phyloP scores from a whole-genome alignment of 2,113 vertebrate genomes.

The Nibea albiflora region DNA sequence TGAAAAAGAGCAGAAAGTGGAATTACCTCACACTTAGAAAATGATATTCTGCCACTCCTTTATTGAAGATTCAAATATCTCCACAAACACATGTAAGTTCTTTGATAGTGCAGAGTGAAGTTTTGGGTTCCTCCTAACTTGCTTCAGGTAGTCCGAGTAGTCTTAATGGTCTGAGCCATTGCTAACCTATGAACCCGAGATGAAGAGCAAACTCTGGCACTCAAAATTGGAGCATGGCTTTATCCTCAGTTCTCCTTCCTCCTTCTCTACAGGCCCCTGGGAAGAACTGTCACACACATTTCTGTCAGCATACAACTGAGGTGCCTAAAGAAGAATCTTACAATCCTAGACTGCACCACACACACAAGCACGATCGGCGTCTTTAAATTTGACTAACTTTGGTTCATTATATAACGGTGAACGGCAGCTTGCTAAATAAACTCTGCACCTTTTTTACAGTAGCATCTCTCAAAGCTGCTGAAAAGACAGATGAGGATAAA shows the following conservation, averaged over 20 bases:
- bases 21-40: too few species aligned
- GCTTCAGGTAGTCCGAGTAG: slow-evolving; percentile 39
- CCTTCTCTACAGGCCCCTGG: slow-evolving; percentile 24
- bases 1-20: too few species aligned
- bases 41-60: too few species aligned
- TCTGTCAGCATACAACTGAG: slow-evolving; percentile 20
- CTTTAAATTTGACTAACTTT: background rate
- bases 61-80: too few species aligned
- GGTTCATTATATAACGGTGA: background rate
- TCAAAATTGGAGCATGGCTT: slow-evolving; percentile 37
- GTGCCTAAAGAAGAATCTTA: background rate
- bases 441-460: background rate
- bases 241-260: slow-evolving; percentile 1
- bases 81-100: too few species aligned
- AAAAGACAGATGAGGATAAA: slow-evolving; percentile 13
- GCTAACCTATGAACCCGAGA: slow-evolving; percentile 33
- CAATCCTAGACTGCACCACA: background rate
- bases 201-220: slow-evolving; percentile 47
- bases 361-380: background rate
- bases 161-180: slow-evolving; percentile 10
- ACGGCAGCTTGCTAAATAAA: background rate
- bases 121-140: slow-evolving; percentile 8
- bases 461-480: slow-evolving; percentile 3
- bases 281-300: slow-evolving; percentile 37
- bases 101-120: too few species aligned